Conservation (phyloP, 2,888 invertebrate genomes). For the Polyommatus iphigenia region DNA sequence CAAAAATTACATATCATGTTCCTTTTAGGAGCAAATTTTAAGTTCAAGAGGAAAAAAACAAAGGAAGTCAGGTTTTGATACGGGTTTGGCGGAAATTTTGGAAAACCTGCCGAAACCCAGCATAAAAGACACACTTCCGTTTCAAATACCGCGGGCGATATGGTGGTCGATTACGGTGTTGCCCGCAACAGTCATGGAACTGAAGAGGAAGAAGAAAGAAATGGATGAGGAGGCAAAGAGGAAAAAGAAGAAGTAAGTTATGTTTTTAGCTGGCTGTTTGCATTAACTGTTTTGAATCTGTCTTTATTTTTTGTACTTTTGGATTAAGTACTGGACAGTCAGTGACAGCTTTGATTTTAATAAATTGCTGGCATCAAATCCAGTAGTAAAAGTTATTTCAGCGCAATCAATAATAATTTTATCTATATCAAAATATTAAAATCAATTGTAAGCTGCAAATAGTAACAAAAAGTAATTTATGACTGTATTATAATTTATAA, state of each 20-base stretch:
- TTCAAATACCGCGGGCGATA: constrained; percentile 87
- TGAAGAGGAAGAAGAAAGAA: constrained; percentile 65
- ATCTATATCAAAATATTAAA: too few relatives aligned
- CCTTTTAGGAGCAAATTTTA: constrained; percentile 83
- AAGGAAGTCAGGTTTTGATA: constrained; percentile 82
- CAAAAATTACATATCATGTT: too few relatives aligned
- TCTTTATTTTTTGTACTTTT: not conserved
- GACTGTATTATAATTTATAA: too few relatives aligned
- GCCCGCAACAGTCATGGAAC: constrained; percentile 68
- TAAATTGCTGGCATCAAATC: too few relatives aligned
- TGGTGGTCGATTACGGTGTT: constrained; percentile 82
- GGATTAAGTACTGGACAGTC: not conserved
- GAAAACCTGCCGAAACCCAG: constrained; percentile 86
- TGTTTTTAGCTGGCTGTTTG: constrained; percentile 25
- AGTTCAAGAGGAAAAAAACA: constrained; percentile 84
- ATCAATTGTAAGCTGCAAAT: too few relatives aligned
- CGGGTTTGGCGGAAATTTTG: constrained; percentile 82
- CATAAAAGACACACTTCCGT: constrained; percentile 88
- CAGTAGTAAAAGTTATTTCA: too few relatives aligned
- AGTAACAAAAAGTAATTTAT: too few relatives aligned
- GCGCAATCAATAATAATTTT: too few relatives aligned
- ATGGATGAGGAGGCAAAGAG: constrained; percentile 79
- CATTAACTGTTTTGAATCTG: constrained; percentile 48
- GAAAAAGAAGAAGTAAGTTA: constrained; percentile 80
- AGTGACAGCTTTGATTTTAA: too few relatives aligned